Evolutionary conservation across 2,888 invertebrate genomes (phyloP).

Genomic region (Unio delphinus): DNA sequence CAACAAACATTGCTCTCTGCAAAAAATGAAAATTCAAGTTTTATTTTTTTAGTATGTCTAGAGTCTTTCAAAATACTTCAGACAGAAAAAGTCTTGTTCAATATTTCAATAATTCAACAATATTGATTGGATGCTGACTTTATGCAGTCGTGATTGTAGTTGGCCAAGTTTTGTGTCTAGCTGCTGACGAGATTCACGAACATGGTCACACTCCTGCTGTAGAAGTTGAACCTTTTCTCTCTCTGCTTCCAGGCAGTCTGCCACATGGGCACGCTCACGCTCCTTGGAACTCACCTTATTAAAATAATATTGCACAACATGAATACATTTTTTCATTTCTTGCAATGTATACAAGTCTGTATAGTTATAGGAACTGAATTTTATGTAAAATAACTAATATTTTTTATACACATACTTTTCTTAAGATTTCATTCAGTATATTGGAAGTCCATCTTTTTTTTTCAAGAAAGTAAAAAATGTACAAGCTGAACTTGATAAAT

Average conservation of each 20-base stretch:
- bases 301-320: not conserved
- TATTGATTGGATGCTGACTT: slow-evolving; percentile 26
- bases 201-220: slow-evolving; percentile 52
- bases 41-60: too few relatives aligned
- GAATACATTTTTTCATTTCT: not conserved
- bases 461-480: too few relatives aligned
- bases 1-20: too few relatives aligned
- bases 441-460: too few relatives aligned
- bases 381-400: not conserved
- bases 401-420: too few relatives aligned
- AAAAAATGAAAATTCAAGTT: too few relatives aligned
- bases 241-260: slow-evolving; percentile 48
- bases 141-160: slow-evolving; percentile 52
- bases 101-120: too few relatives aligned
- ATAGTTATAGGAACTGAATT: not conserved
- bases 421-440: too few relatives aligned
- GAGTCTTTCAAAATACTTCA: too few relatives aligned
- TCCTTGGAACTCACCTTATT: slow-evolving; percentile 36
- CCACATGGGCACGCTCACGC: slow-evolving; percentile 31
- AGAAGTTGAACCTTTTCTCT: slow-evolving; percentile 44
- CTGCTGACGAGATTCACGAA: slow-evolving; percentile 48
- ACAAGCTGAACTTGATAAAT: too few relatives aligned
- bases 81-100: too few relatives aligned
- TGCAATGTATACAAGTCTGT: not conserved
- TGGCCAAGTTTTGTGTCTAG: slow-evolving; percentile 53